These are phyloP conservation scores for Urocolius indicus DNA, from an alignment of 2,113 vertebrate genomes.

Conservation along the genomic window DNA sequence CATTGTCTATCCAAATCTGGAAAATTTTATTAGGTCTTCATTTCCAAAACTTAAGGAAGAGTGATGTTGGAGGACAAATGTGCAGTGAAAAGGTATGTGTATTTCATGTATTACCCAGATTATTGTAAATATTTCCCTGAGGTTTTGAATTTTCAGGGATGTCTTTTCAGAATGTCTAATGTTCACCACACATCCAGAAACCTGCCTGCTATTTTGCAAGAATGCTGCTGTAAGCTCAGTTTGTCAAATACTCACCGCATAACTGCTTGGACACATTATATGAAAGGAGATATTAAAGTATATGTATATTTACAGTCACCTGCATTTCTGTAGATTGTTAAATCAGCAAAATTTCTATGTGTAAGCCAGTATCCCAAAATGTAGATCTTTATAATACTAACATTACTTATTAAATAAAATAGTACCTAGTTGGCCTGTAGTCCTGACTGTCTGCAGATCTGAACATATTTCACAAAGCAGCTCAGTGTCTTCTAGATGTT, in stretches of 20 bases:
- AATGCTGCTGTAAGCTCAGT: neutral
- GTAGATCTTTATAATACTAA: neutral
- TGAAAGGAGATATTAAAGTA: neutral
- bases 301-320: neutral
- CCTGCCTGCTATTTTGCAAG: neutral
- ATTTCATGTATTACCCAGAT: neutral
- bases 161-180: neutral
- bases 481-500: neutral
- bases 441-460: neutral
- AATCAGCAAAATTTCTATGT: neutral
- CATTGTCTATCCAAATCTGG: neutral
- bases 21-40: neutral
- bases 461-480: neutral
- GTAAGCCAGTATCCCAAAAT: neutral
- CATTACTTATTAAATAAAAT: neutral
- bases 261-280: neutral
- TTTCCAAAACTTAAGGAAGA: neutral
- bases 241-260: neutral
- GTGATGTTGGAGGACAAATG: neutral
- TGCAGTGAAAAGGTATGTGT: neutral
- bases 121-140: neutral
- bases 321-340: neutral
- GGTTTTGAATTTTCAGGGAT: neutral
- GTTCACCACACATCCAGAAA: neutral
- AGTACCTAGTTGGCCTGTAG: neutral